These are phyloP conservation scores for Tachuris rubrigastra DNA, from an alignment of 2,113 vertebrate genomes.

Conservation along the genomic window DNA sequence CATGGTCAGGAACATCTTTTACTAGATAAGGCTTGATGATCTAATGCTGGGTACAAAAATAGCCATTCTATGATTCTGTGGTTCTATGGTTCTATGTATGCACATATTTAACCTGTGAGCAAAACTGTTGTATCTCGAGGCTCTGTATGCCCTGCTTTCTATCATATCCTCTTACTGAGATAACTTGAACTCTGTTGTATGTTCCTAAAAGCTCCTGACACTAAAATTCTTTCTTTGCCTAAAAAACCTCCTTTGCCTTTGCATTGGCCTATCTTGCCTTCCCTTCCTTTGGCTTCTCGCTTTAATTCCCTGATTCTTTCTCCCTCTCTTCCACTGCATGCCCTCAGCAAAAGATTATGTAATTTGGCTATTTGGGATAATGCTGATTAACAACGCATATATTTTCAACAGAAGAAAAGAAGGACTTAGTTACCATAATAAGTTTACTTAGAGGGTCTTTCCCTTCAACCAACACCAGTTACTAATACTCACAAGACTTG, in stretches of 20 bases:
- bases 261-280: background rate
- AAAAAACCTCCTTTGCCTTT: background rate
- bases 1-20: background rate
- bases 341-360: background rate
- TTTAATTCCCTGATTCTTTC: background rate
- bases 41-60: background rate
- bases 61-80: background rate
- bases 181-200: background rate
- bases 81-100: background rate
- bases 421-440: background rate
- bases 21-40: background rate
- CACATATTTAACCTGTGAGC: background rate
- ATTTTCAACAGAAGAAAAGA: background rate
- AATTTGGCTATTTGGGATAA: background rate
- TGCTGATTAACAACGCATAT: background rate
- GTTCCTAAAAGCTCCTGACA: background rate
- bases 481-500: background rate
- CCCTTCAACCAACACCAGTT: background rate
- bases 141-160: background rate
- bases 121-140: background rate
- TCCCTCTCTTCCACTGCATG: background rate
- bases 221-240: background rate
- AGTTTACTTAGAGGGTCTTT: background rate
- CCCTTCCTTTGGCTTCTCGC: background rate
- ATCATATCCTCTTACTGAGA: background rate